Evolutionary conservation across 2,113 vertebrate species (phyloP).

Genomic region (Geococcyx californianus): DNA sequence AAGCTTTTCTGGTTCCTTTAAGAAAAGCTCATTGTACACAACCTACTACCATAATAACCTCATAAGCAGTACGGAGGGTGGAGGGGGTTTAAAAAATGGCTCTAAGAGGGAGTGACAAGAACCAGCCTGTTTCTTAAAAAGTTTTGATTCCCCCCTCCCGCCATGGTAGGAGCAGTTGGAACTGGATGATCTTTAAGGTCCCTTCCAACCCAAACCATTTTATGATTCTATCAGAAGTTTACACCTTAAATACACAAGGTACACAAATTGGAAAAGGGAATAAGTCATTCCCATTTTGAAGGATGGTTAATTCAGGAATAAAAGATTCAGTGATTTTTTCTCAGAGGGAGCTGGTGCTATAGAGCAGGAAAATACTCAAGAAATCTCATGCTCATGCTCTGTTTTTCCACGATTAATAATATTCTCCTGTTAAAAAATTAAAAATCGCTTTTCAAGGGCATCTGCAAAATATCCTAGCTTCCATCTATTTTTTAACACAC

Average conservation of each 20-base stretch:
- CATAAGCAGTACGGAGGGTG: no score
- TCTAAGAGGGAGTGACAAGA: not conserved
- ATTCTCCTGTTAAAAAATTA: not conserved
- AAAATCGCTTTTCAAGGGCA: not conserved
- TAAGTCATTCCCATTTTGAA: not conserved
- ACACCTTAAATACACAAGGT: not conserved
- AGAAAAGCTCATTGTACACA: no score
- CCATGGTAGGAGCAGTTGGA: no score
- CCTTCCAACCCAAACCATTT: no score
- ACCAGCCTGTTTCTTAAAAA: not conserved
- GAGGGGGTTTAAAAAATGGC: no score
- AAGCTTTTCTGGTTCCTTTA: no score
- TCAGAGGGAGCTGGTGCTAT: not conserved
- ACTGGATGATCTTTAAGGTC: no score
- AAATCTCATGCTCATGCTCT: not conserved
- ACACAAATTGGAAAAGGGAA: not conserved
- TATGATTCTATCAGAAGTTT: not conserved
- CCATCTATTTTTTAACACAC: not conserved
- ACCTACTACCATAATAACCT: no score
- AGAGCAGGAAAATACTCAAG: not conserved
- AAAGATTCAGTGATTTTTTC: not conserved
- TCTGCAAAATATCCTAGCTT: not conserved
- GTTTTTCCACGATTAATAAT: not conserved
- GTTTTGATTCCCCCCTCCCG: no score
- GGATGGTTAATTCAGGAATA: not conserved